Base-by-base conservation (phyloP, 2,888 invertebrate species). In the Phortica okadai region DNA sequence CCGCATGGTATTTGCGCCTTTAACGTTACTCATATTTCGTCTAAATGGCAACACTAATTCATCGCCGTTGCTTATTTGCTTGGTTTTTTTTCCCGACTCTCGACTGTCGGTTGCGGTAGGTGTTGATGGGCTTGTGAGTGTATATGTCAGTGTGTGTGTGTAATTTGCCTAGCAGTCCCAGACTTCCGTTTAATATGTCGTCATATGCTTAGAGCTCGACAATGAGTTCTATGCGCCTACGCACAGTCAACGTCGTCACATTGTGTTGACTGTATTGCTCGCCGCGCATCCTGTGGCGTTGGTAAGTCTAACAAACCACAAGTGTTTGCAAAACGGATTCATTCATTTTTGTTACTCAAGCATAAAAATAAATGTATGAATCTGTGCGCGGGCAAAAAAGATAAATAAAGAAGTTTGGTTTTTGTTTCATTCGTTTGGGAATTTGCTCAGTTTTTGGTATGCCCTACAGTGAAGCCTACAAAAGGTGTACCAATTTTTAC, bases 281-380 rank as follows among this genome's bases (percentile, higher is more conserved):
- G 33, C 33, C 33, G 4, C 33, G 2, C 33, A 5, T 33, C 33
- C 33, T 33, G 33, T 5, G 33, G 33, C 33, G 4, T 33, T 33
- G 33, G 33, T 33, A 33, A 33, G 4, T 58, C 41, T 70, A 25
- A 58, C 50, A 74, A 74, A 77, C 77, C 78, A 70, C 77, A 78
- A 77, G 73, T 78, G 76, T 76, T 78, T 78, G 73, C 76, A 76
- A 64, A 79, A 77, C 74, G 69, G 77, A 77, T 80, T 77, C 76
- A 74, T 78, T 73, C 74, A 76, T 76, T 75, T 74, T n/a, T 58
- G 70, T 54, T 54, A 50, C 41, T 56, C 58, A 74, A 67, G 70
- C 44, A 44, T 54, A 73, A 66, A 67, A 74, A 41, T 58, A 59
- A 70, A 66, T 33, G 73, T 72, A 76, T 42, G 70, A 67, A 67